Evolutionary conservation across 2,888 invertebrate genomes (phyloP).

Genomic region (Drosophila aldrichi): DNA sequence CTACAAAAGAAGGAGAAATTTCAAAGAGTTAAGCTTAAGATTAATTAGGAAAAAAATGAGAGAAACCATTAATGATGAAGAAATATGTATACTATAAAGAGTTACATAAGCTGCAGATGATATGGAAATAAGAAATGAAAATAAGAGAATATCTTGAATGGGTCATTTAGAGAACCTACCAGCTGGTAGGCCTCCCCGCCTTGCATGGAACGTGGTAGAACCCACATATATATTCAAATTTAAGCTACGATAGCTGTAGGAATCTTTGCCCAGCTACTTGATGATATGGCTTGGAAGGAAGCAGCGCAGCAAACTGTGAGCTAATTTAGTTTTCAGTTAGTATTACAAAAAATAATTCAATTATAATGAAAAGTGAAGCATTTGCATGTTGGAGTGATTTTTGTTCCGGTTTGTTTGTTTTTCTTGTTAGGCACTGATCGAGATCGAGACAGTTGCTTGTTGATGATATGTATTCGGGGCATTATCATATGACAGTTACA

Average conservation of each 20-base stretch:
- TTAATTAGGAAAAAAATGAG: background rate
- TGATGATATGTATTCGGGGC: background rate
- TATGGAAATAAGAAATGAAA: too few relatives aligned
- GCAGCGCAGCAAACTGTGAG: too few relatives aligned
- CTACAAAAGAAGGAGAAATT: background rate
- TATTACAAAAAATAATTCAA: background rate
- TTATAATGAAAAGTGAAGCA: background rate
- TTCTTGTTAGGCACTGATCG: constrained; percentile 3
- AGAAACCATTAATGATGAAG: too few relatives aligned
- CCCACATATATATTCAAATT: too few relatives aligned
- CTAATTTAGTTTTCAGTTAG: too few relatives aligned
- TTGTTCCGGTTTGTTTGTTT: constrained; percentile 10
- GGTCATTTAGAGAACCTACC: background rate
- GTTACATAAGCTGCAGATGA: background rate
- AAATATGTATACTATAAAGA: background rate
- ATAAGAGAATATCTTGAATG: background rate
- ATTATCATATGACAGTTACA: constrained; percentile 47
- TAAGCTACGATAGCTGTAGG: too few relatives aligned
- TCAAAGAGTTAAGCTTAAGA: background rate
- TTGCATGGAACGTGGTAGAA: too few relatives aligned
- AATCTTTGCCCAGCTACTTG: too few relatives aligned
- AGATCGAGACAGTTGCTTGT: background rate
- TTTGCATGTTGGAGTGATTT: background rate
- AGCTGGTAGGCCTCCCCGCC: too few relatives aligned
- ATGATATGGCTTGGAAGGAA: too few relatives aligned